Conservation (phyloP, 2,113 vertebrate species). For the Myotis brandtii region DNA sequence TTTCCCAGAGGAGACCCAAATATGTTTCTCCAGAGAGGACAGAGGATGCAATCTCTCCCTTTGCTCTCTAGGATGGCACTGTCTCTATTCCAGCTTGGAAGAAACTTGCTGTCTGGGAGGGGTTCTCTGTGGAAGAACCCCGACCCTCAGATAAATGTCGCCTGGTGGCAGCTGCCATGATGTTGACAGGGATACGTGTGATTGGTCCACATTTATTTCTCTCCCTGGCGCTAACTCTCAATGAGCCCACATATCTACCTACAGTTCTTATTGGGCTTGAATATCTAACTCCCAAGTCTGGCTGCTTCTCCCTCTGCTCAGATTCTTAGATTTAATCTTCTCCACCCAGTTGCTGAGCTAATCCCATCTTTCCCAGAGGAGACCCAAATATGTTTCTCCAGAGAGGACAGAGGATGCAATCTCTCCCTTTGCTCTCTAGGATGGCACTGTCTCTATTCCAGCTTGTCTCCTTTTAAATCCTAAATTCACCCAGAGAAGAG, state of each 20-base stretch:
- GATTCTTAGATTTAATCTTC: background rate
- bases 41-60: background rate
- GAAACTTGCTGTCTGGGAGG: no score
- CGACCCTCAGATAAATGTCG: background rate
- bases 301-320: background rate
- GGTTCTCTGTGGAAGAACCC: no score
- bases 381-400: background rate
- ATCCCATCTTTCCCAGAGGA: no score
- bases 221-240: background rate
- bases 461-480: background rate
- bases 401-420: no score
- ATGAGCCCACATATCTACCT: no score
- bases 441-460: background rate
- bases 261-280: background rate
- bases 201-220: background rate
- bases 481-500: background rate
- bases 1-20: no score
- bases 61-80: background rate
- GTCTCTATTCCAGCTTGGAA: background rate
- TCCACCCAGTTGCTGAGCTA: background rate
- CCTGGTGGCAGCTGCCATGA: background rate
- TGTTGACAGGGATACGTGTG: fast-evolving
- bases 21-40: background rate
- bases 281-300: no score
- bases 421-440: background rate